A percentile compares a stretch with the other conserved stretches of the same genome.
These are phyloP conservation scores for Zaprionus obscuricornis DNA, from an alignment of 2,888 invertebrate species.

Conservation along the genomic window DNA sequence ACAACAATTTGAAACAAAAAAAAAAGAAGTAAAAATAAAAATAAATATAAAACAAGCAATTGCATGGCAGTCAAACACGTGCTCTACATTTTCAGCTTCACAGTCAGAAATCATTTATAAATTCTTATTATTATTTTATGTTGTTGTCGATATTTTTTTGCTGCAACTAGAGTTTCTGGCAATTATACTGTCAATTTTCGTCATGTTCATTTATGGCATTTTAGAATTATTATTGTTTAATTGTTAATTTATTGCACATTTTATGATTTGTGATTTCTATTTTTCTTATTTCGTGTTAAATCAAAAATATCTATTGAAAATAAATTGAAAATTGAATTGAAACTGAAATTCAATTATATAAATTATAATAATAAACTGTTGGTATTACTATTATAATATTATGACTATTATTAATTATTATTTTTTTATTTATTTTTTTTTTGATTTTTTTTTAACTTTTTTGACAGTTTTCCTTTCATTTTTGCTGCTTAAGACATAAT, in stretches of 20 bases:
- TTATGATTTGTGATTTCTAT: conserved; percentile 44
- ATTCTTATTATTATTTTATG: neutral
- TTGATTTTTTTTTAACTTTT: neutral
- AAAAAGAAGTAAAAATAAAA: no score
- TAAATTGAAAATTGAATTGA: no score
- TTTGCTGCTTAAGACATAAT: no score
- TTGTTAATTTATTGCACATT: conserved; percentile 65
- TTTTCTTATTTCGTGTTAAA: no score
- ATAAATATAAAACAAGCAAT: no score
- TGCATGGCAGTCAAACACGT: conserved; percentile 62
- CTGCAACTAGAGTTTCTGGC: conserved; percentile 31
- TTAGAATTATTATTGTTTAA: conserved; percentile 70
- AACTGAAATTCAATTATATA: no score
- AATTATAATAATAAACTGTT: no score
- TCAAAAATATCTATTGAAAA: neutral
- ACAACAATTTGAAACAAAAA: no score
- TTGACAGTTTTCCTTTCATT: no score
- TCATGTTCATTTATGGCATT: conserved; percentile 42
- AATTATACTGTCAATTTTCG: conserved; percentile 68
- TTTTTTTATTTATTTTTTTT: no score
- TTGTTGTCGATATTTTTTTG: conserved; percentile 5
- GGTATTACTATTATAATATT: no score
- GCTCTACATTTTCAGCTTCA: conserved; percentile 63
- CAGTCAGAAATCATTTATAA: conserved; percentile 13
- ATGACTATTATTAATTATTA: no score